Evolutionary conservation across 2,797 vertebrate species (phyloP), one percentile per base, ranked within the genome.

Genomic region (Margarornis squamiger): DNA sequence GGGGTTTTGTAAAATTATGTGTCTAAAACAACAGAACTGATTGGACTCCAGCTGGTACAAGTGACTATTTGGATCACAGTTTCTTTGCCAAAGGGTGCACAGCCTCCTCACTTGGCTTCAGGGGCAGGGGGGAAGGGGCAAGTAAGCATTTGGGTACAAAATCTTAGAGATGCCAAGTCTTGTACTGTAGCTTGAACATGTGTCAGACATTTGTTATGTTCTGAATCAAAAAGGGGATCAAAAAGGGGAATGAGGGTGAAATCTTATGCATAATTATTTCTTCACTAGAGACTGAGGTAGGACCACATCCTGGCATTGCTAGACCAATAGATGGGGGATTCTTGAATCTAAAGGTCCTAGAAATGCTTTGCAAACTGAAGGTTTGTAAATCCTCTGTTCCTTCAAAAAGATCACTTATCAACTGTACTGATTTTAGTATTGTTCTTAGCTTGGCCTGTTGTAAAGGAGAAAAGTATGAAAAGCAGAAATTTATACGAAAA

Each of bases 381-480:
- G 23, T 62, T 76, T 93, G 32, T n/a, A 86, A 45, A 58, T 78
- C 16, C 46, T 78, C 26, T 55, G 62, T 77, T 90, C 48, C 19
- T 67, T 86, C 62, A 10, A 59, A 83, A 62, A 58, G 13, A 46
- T 70, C 32, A 49, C 34, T 66, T 38, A 66, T 43, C 30, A 73
- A 54, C 39, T 72, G 20, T 54, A 49, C 13, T 52, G 36, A 85
- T 76, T 82, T 79, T 63, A 77, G 12, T 63, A 21, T 27, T 89
- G 36, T 49, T 90, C 78, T 79, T 70, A 55, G 16, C 12, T 70
- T 66, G 24, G 29, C 32, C 21, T 73, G 12, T 45, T 83, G 26
- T 61, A 83, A 92, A 83, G 23, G 21, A 90, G 59, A 49, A 62
- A 93, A 83, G 16, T 92, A 92, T 18, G 26, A 87, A 89, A 92